Evolutionary conservation across 2,797 vertebrate species (phyloP).

Genomic region (Typhlichthys subterraneus): DNA sequence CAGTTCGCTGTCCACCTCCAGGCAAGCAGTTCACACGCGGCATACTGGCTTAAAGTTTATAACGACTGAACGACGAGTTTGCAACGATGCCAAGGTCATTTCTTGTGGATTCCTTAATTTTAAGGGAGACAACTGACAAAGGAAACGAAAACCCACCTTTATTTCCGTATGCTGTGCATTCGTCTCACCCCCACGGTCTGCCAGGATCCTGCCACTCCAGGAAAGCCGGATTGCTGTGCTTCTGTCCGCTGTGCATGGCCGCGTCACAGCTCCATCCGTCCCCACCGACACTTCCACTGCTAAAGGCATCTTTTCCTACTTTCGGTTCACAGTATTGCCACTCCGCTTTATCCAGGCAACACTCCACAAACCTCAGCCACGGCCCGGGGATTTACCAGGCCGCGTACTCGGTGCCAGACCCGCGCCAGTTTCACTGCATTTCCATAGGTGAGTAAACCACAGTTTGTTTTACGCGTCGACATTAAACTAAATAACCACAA

Average conservation of each 20-base stretch:
- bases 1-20: constrained; percentile 90
- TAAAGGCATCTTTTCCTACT: constrained; percentile 92
- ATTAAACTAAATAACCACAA: not conserved
- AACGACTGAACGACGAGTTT: constrained; percentile 43
- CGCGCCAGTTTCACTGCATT: constrained; percentile 96
- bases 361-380: constrained; percentile 85
- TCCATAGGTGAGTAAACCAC: constrained; percentile 88
- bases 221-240: constrained; percentile 94
- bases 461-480: not conserved
- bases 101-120: constrained; percentile 96
- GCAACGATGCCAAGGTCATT: constrained; percentile 93
- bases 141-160: constrained; percentile 85
- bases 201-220: constrained; percentile 92
- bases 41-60: constrained; percentile 43
- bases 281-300: constrained; percentile 88
- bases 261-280: constrained; percentile 92
- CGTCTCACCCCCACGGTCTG: constrained; percentile 88
- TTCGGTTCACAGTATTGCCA: constrained; percentile 95
- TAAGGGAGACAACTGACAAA: constrained; percentile 89
- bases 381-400: constrained; percentile 90
- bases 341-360: constrained; percentile 86
- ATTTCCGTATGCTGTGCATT: constrained; percentile 92
- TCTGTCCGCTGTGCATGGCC: constrained; percentile 94
- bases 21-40: constrained; percentile 52
- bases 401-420: constrained; percentile 90